Conservation (phyloP, 2,113 vertebrate species). For the Argyrosomus japonicus region DNA sequence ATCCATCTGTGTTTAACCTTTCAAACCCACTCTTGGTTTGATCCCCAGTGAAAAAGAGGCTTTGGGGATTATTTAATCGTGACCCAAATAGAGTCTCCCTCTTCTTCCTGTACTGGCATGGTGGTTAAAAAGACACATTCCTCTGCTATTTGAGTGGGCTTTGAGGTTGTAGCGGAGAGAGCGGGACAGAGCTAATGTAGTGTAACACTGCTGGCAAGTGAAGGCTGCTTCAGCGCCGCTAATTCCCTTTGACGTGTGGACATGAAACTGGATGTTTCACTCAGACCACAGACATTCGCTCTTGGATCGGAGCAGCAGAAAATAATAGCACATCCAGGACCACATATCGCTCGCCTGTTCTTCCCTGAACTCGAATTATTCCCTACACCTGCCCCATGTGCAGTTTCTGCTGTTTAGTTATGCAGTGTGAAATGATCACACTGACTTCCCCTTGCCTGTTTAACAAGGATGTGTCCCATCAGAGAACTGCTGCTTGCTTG, state of each 20-base stretch:
- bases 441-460: constrained; percentile 35
- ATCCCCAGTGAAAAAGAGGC: constrained; percentile 70
- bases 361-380: constrained; percentile 55
- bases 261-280: constrained; percentile 61
- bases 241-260: constrained; percentile 73
- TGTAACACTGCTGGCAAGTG: constrained; percentile 52
- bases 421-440: constrained; percentile 61
- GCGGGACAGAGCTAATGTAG: constrained; percentile 58
- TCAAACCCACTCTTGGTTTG: constrained; percentile 60
- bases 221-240: constrained; percentile 59
- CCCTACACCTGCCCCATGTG: constrained; percentile 49
- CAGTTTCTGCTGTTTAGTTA: constrained; percentile 60
- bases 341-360: constrained; percentile 9
- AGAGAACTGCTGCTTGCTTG: constrained; percentile 29
- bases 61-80: constrained; percentile 80
- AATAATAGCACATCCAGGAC: constrained; percentile 47
- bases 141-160: constrained; percentile 47
- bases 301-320: constrained; percentile 50
- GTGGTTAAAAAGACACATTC: constrained; percentile 68
- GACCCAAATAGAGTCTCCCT: constrained; percentile 70
- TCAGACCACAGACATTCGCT: constrained; percentile 56
- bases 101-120: constrained; percentile 37
- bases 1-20: constrained; percentile 74
- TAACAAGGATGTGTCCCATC: constrained; percentile 56
- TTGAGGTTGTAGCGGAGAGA: constrained; percentile 63